Percentiles rank a stretch among this genome's conserved stretches.
Evolutionary conservation across 2,113 vertebrate species (phyloP).

Genomic region (Cacatua alba): DNA sequence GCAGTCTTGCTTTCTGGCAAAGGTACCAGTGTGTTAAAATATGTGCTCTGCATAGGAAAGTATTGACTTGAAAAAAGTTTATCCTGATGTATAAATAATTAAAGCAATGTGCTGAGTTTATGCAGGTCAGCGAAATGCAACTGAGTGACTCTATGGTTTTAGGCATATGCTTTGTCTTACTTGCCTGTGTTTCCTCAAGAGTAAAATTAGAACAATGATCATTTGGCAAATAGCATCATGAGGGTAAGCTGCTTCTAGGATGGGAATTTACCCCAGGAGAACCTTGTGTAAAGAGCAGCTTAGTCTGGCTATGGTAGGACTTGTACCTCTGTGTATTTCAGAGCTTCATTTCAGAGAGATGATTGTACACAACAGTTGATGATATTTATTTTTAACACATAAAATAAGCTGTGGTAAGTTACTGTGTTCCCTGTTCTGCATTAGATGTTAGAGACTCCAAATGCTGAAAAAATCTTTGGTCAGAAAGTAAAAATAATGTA

Average conservation of each 20-base stretch:
- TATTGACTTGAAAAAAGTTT: background rate
- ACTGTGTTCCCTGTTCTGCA: background rate
- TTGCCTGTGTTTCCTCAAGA: background rate
- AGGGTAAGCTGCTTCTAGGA: slow-evolving; percentile 4
- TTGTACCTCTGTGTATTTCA: background rate
- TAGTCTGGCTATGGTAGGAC: background rate
- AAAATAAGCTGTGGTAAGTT: background rate
- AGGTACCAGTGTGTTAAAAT: background rate
- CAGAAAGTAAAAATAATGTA: background rate
- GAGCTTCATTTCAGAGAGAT: background rate
- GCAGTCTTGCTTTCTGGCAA: background rate
- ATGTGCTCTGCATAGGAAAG: background rate
- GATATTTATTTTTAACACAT: background rate
- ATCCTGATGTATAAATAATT: background rate
- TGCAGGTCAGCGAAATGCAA: background rate
- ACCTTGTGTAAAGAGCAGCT: background rate
- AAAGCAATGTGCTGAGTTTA: background rate
- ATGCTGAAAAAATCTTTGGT: background rate
- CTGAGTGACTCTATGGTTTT: background rate
- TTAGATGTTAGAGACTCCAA: background rate
- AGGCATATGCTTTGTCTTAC: background rate
- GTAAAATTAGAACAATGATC: slow-evolving; percentile 9
- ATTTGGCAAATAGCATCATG: background rate
- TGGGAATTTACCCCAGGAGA: background rate
- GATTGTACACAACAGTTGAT: background rate